These are phyloP conservation scores for Pantherophis alleghaniensis DNA, from an alignment of 2,797 vertebrate genomes.

Conservation along the genomic window DNA sequence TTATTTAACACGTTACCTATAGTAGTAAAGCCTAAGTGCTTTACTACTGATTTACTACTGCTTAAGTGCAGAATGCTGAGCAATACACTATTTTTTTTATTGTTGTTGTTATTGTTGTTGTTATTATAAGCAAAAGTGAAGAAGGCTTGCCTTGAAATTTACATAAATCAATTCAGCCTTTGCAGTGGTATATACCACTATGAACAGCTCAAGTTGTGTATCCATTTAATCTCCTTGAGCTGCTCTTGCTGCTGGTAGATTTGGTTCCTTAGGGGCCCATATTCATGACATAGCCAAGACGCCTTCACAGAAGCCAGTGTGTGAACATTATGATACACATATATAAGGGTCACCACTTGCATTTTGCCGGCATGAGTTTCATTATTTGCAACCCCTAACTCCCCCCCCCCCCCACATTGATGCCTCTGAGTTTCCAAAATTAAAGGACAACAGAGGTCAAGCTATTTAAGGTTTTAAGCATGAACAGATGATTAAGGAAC, in stretches of 20 bases:
- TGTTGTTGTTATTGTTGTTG: not conserved
- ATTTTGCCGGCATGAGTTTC: not conserved
- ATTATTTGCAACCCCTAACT: not conserved
- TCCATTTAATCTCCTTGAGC: constrained; percentile 34
- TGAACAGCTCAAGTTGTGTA: constrained; percentile 35
- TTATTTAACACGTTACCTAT: constrained; percentile 11
- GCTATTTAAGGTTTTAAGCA: constrained; percentile 33
- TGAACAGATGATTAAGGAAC: constrained; percentile 10
- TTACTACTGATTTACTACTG: no score
- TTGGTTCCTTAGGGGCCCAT: constrained; percentile 39
- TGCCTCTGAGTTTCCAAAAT: constrained; percentile 10
- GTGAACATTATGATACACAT: not conserved
- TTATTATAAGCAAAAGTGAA: not conserved
- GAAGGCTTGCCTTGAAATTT: not conserved
- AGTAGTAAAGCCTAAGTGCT: not conserved
- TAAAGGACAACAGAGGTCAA: constrained; percentile 42
- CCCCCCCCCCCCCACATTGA: not conserved
- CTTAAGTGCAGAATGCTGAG: not conserved
- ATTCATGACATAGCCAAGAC: constrained; percentile 41
- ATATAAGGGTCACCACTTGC: not conserved
- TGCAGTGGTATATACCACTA: constrained; percentile 9
- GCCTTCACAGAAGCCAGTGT: not conserved
- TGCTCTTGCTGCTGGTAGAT: constrained; percentile 15
- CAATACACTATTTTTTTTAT: not conserved
- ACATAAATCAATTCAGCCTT: constrained; percentile 22